Evolutionary conservation across 2,797 vertebrate genomes (phyloP).

Genomic region (Adrianichthys oophorus): DNA sequence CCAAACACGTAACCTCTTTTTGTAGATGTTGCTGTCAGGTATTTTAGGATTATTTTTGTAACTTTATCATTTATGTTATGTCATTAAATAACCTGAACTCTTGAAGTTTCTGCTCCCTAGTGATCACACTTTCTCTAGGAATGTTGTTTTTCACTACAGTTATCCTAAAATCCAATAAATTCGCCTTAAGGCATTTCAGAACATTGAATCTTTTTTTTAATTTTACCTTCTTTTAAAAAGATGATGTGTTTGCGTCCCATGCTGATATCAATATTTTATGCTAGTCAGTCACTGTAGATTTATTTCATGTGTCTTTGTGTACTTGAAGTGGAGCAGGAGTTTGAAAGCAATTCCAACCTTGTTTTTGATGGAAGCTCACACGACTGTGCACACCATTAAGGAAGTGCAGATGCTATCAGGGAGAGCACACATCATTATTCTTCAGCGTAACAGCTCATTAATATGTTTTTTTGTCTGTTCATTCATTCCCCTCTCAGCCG

Average conservation of each 20-base stretch:
- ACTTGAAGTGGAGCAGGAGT: slow-evolving; percentile 41
- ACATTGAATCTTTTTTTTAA: slow-evolving; percentile 43
- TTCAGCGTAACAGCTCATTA: slow-evolving; percentile 84
- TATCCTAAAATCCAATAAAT: slow-evolving; percentile 13
- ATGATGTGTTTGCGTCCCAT: slow-evolving; percentile 19
- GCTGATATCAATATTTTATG: slow-evolving; percentile 46
- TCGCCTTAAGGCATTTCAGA: slow-evolving; percentile 31
- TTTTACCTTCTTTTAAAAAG: slow-evolving; percentile 38
- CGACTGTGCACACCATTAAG: slow-evolving; percentile 87
- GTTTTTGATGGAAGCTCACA: slow-evolving; percentile 80
- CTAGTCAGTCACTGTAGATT: slow-evolving; percentile 35
- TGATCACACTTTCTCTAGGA: slow-evolving; percentile 27
- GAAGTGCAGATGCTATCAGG: slow-evolving; percentile 85
- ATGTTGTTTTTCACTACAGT: slow-evolving; percentile 25
- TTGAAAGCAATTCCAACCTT: slow-evolving; percentile 63
- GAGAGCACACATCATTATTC: slow-evolving; percentile 79
- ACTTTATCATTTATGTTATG: slow-evolving; percentile 7
- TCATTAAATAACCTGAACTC: slow-evolving; percentile 11
- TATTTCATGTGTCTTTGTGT: slow-evolving; percentile 42
- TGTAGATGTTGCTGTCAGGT: too few relatives aligned
- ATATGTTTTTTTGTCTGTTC: slow-evolving; percentile 76
- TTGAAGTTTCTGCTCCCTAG: slow-evolving; percentile 2
- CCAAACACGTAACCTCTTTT: too few relatives aligned
- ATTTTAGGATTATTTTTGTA: too few relatives aligned
- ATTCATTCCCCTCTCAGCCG: slow-evolving; percentile 33